These are phyloP conservation scores for Passer montanus DNA, from an alignment of 2,113 vertebrate genomes.

Conservation along the genomic window DNA sequence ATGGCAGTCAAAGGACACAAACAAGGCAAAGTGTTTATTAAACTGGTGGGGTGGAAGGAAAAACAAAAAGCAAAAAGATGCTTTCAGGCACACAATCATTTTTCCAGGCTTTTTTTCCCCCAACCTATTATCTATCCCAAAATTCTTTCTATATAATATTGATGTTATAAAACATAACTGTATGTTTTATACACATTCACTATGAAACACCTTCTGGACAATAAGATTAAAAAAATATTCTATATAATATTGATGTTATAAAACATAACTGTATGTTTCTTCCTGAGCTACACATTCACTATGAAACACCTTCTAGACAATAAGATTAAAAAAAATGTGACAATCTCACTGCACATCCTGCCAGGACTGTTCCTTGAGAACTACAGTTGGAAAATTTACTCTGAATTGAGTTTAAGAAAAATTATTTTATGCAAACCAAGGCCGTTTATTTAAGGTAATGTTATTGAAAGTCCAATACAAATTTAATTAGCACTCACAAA, in stretches of 20 bases:
- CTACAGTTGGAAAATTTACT: not conserved
- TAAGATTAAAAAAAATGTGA: not conserved
- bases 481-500: not conserved
- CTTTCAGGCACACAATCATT: not conserved
- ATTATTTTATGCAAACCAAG: not conserved
- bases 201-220: not conserved
- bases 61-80: not conserved
- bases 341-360: not conserved
- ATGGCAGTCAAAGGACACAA: not conserved
- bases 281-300: not conserved
- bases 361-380: not conserved
- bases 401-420: not conserved
- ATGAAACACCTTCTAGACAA: not conserved
- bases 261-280: not conserved
- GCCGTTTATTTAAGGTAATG: not conserved
- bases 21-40: not conserved
- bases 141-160: not conserved
- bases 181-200: not conserved
- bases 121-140: not conserved
- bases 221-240: not conserved
- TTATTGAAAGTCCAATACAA: not conserved
- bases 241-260: not conserved
- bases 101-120: fast-evolving
- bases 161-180: not conserved
- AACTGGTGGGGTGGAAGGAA: not conserved